phyloP scores from a whole-genome alignment of 2,888 invertebrate species.

The Pterobdella sp. region DNA sequence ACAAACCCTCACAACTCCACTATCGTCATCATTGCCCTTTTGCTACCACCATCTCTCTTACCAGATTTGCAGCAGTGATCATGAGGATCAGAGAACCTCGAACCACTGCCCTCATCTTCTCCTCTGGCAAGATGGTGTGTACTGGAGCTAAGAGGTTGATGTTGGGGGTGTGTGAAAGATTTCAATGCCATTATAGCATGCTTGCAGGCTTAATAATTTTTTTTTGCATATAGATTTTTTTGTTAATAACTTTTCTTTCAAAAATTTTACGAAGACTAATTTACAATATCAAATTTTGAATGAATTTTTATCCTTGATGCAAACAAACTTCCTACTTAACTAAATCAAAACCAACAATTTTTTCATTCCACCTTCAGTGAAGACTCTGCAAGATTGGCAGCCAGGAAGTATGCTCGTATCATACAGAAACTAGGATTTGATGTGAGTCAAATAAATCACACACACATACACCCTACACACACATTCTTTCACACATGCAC shows the following conservation, averaged over 20 bases:
- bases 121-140: conserved; percentile 79
- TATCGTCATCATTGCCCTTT: background rate
- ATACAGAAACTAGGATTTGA: conserved; percentile 72
- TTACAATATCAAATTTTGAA: background rate
- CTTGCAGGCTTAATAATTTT: background rate
- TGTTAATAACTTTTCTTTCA: background rate
- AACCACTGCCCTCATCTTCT: conserved; percentile 75
- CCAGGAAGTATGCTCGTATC: conserved; percentile 71
- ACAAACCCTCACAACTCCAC: background rate
- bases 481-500: too few relatives aligned
- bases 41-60: background rate
- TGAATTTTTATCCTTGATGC: too few relatives aligned
- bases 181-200: background rate
- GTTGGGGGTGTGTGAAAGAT: background rate
- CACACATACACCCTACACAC: too few relatives aligned
- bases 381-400: conserved; percentile 68
- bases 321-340: too few relatives aligned
- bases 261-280: background rate
- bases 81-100: conserved; percentile 77
- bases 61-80: conserved; percentile 84
- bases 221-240: background rate
- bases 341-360: too few relatives aligned
- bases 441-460: conserved; percentile 52
- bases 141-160: conserved; percentile 68
- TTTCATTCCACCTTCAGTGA: conserved; percentile 59